These are phyloP conservation scores for Chaetorhynchus papuensis DNA, from an alignment of 2,113 vertebrate species.

Conservation along the genomic window DNA sequence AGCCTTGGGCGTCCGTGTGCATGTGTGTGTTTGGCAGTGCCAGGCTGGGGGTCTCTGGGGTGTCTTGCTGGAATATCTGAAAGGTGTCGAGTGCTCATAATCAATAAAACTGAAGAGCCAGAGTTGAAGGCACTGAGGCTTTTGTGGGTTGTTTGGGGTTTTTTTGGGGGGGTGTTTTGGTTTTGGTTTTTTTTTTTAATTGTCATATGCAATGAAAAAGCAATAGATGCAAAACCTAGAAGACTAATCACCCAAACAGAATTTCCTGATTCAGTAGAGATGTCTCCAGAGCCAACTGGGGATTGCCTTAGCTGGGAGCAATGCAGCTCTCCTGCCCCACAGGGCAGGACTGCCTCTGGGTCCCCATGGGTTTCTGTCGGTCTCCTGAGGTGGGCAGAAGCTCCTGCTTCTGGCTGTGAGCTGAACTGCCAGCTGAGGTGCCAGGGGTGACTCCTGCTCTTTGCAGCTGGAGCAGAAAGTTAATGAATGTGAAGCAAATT, in stretches of 20 bases:
- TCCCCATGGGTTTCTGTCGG: fast-evolving
- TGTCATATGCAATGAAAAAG: neutral
- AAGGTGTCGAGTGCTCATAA: neutral
- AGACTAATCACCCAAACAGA: neutral
- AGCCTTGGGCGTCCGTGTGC: neutral
- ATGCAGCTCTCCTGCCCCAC: neutral
- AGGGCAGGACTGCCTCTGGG: neutral
- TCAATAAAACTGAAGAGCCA: neutral
- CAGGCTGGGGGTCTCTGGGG: neutral
- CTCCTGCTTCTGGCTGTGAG: neutral
- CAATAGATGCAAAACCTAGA: neutral
- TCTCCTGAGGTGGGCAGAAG: neutral
- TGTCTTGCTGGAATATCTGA: neutral
- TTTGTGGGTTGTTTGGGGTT: neutral
- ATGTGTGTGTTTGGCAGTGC: neutral
- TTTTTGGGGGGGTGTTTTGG: neutral
- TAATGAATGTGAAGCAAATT: neutral
- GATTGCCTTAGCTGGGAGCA: neutral
- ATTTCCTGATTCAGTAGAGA: neutral
- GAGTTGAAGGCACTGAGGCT: neutral
- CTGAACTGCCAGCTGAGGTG: neutral
- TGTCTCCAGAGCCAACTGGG: neutral
- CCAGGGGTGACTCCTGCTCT: neutral
- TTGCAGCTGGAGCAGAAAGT: neutral
- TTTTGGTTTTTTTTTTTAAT: neutral